Evolutionary conservation across 2,113 vertebrate genomes (phyloP), one percentile per base, ranked within the genome.

Genomic region (Loxodonta africana): DNA sequence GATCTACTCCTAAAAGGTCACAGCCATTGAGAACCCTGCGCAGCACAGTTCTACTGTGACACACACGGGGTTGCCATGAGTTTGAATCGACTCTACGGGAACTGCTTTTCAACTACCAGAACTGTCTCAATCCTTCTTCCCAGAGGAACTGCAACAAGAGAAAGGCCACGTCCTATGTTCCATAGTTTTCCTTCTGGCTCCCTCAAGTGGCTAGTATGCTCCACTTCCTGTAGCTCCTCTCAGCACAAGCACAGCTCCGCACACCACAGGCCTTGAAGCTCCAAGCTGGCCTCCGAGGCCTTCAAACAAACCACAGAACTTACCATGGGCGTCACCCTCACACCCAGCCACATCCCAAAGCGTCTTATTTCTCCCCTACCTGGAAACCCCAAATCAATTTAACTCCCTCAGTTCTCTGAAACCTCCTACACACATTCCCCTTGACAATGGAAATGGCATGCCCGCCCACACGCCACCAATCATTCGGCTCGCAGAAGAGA

Each of bases 71-170:
- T 10, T 25, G 3, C n/a, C 67, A n/a, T 17, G 18, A 73, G 18
- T 14, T 4, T 2, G 65, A 69, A 33, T 2, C 5, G 9, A 65
- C 26, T 25, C 8, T 0, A 65, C 26, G 11, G 53, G 11, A 26
- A 11, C 63, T 60, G 63, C 48, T 92, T 90, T 85, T 74, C 91
- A 94, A 57, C 93, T 63, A 73, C 30, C 28, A 71, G 41, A 81
- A 26, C 60, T 48, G 74, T 74, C 74, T 85, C 9, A 10, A 41
- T 69, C 28, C 82, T 95, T 76, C 76, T 62, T 21, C 81, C 28
- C 30, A 33, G 17, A 23, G 53, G 23, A 62, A 37, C 1, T 9
- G 44, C 33, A 25, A 8, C n/a, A 78, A 69, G 48, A 63, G 46
- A 53, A 74, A 84, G 33, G 86, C 14, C 60, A 28, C 46, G 9